Evolutionary conservation across 2,888 invertebrate genomes (phyloP).

Genomic region (Chalcosyrphus nemorum): DNA sequence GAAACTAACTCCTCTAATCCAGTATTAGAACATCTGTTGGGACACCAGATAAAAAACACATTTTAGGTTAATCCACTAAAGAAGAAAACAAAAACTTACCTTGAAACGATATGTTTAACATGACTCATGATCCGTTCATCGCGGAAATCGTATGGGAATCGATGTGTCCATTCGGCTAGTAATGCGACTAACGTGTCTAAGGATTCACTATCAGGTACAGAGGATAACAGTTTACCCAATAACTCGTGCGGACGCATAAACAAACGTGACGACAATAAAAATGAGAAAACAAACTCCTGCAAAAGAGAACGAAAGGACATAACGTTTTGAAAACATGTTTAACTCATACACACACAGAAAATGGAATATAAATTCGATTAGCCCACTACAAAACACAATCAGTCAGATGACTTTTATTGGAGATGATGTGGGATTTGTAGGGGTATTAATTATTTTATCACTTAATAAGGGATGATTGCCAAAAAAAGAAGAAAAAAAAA

Average conservation of each 20-base stretch:
- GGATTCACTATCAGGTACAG: slow-evolving; percentile 81
- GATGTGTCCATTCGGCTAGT: slow-evolving; percentile 81
- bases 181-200: slow-evolving; percentile 81
- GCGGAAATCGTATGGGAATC: slow-evolving; percentile 82
- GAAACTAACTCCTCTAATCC: slow-evolving; percentile 81
- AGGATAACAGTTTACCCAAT: slow-evolving; percentile 80
- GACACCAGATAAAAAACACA: not conserved
- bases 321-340: slow-evolving; percentile 16
- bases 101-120: slow-evolving; percentile 82
- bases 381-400: slow-evolving; percentile 37
- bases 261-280: slow-evolving; percentile 82
- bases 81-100: slow-evolving; percentile 75
- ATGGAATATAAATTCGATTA: slow-evolving; percentile 57
- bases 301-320: slow-evolving; percentile 70
- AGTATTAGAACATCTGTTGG: slow-evolving; percentile 81
- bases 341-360: not conserved
- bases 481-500: slow-evolving; percentile 11
- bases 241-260: slow-evolving; percentile 82
- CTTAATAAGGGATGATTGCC: slow-evolving; percentile 69
- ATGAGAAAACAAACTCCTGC: slow-evolving; percentile 82
- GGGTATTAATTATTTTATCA: slow-evolving; percentile 76
- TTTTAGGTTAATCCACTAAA: slow-evolving; percentile 18
- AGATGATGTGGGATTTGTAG: slow-evolving; percentile 73
- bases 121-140: slow-evolving; percentile 82
- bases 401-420: slow-evolving; percentile 46